phyloP scores from a whole-genome alignment of 2,888 invertebrate genomes.

The Stegophylla sp. region DNA sequence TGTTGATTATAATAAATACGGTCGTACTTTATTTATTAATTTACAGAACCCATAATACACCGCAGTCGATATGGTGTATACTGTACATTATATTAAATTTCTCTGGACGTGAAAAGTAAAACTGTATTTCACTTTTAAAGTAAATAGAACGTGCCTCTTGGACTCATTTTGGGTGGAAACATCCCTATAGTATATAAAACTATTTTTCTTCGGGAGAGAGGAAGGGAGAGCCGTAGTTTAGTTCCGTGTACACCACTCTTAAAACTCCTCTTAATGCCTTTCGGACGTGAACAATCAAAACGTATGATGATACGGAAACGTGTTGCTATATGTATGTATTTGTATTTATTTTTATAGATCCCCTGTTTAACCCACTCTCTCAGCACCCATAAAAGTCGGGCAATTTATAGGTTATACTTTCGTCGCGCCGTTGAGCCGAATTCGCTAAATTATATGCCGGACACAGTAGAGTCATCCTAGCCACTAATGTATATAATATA shows the following conservation, averaged over 20 bases:
- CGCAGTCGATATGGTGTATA: too few species aligned
- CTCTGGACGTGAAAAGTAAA: too few species aligned
- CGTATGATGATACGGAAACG: conserved; percentile 26
- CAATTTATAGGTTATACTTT: neutral
- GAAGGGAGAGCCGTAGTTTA: too few species aligned
- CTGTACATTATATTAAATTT: too few species aligned
- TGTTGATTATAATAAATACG: too few species aligned
- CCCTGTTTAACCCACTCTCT: neutral
- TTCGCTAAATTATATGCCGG: neutral
- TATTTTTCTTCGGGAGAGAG: too few species aligned
- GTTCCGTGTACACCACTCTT: neutral
- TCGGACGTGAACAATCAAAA: conserved; percentile 32
- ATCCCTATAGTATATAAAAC: too few species aligned
- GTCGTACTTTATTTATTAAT: too few species aligned
- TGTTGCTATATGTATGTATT: conserved; percentile 23
- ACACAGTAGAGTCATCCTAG: neutral
- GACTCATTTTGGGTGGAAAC: too few species aligned
- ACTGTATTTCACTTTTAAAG: too few species aligned
- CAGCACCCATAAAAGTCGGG: neutral
- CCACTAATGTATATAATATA: neutral
- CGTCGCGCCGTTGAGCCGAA: neutral
- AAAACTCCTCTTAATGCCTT: conserved; percentile 21
- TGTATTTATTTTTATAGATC: conserved; percentile 14
- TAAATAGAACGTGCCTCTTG: too few species aligned
- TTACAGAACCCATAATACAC: too few species aligned